A percentile compares a stretch with the other conserved stretches of the same genome.
Evolutionary conservation across 2,113 vertebrate species (phyloP).

Genomic region (Salvator merianae): DNA sequence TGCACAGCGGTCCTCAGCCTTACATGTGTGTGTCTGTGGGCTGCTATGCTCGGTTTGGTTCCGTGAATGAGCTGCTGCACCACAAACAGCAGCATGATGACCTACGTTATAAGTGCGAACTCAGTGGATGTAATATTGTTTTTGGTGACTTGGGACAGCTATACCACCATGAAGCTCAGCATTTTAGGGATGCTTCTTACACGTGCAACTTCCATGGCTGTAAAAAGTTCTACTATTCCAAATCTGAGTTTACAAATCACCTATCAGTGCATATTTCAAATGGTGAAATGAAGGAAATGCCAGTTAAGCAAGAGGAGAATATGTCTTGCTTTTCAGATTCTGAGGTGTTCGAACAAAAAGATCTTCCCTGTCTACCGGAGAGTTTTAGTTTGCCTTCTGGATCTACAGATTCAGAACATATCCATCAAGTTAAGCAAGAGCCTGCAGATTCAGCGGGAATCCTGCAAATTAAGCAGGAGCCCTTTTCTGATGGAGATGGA

Average conservation of each 20-base stretch:
- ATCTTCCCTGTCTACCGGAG: constrained; percentile 57
- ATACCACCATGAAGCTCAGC: constrained; percentile 97
- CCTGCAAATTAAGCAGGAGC: constrained; percentile 65
- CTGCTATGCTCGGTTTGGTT: constrained; percentile 85
- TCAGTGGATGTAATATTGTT: constrained; percentile 89
- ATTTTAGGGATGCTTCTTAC: constrained; percentile 93
- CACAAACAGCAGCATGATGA: constrained; percentile 93
- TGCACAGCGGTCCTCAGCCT: constrained; percentile 86
- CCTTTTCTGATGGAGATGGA: constrained; percentile 67
- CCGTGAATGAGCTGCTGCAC: constrained; percentile 87
- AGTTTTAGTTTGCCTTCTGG: constrained; percentile 59
- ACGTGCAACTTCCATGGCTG: constrained; percentile 87
- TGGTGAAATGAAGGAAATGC: constrained; percentile 64
- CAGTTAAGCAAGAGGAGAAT: constrained; percentile 63
- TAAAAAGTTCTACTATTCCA: constrained; percentile 94
- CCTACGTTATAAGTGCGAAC: constrained; percentile 90
- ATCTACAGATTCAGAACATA: constrained; percentile 62
- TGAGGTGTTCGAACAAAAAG: constrained; percentile 61
- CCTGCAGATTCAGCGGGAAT: constrained; percentile 61
- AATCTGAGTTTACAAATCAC: constrained; percentile 89
- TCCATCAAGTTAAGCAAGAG: constrained; percentile 66
- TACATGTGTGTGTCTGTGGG: constrained; percentile 89
- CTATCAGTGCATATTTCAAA: constrained; percentile 86
- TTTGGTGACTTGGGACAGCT: constrained; percentile 93
- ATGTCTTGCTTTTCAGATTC: constrained; percentile 57